phyloP scores from a whole-genome alignment of 2,888 invertebrate genomes.

The Andrena haemorrhoa region DNA sequence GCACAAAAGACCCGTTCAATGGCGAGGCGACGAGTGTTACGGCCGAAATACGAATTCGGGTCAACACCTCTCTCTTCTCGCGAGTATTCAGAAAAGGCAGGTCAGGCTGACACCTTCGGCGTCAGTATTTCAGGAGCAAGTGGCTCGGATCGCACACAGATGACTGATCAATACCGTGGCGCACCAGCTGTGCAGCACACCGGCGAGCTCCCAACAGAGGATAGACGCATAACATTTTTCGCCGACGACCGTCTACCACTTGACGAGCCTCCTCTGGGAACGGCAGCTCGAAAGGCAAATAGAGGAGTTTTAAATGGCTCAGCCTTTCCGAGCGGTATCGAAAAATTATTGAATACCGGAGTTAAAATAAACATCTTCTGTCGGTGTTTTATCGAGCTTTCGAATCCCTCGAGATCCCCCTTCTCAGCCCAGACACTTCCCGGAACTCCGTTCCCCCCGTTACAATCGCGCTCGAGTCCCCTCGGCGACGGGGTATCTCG shows the following conservation, averaged over 20 bases:
- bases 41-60: slow-evolving; percentile 50
- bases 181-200: slow-evolving; percentile 17
- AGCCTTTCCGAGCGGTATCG: background rate
- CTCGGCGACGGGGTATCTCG: slow-evolving; percentile 22
- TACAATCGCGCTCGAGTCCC: slow-evolving; percentile 57
- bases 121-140: slow-evolving; percentile 15
- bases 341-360: background rate
- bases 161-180: slow-evolving; percentile 52
- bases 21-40: slow-evolving; percentile 23
- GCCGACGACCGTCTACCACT: slow-evolving; percentile 11
- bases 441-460: slow-evolving; percentile 41
- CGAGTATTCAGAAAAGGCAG: slow-evolving; percentile 43
- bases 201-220: background rate
- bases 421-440: slow-evolving; percentile 23
- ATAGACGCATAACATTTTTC: slow-evolving; percentile 40
- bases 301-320: slow-evolving; percentile 8
- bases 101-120: slow-evolving; percentile 35
- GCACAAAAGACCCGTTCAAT: slow-evolving; percentile 25
- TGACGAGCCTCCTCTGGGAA: slow-evolving; percentile 11
- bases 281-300: slow-evolving; percentile 10
- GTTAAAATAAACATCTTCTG: slow-evolving; percentile 17
- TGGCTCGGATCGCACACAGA: slow-evolving; percentile 26
- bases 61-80: slow-evolving; percentile 48
- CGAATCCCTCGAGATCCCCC: background rate
- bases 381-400: slow-evolving; percentile 24